These are phyloP conservation scores for Sminthurides aquaticus DNA, from an alignment of 2,888 invertebrate species.

Conservation along the genomic window DNA sequence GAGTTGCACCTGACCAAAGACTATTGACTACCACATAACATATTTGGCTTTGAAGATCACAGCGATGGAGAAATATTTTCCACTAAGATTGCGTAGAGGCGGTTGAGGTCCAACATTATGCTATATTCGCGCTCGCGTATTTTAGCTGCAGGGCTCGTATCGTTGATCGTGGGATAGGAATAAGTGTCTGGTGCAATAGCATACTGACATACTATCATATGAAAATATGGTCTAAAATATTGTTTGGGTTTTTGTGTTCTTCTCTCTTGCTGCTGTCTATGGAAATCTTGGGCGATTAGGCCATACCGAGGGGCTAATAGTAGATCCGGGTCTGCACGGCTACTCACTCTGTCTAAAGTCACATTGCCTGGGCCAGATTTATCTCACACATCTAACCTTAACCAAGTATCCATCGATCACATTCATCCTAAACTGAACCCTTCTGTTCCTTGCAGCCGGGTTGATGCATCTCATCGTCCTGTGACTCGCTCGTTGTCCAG, in stretches of 20 bases:
- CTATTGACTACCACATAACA: no score
- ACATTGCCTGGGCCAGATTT: constrained; percentile 39
- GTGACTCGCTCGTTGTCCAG: constrained; percentile 42
- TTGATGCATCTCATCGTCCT: constrained; percentile 38
- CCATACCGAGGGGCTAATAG: constrained; percentile 42
- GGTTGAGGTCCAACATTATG: no score
- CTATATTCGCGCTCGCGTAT: no score
- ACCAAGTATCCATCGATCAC: constrained; percentile 31
- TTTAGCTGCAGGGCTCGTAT: no score
- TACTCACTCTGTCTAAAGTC: constrained; percentile 43
- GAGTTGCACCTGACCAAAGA: no score
- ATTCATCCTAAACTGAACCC: constrained; percentile 38
- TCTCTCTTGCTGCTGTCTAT: constrained; percentile 40
- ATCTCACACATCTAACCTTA: constrained; percentile 28
- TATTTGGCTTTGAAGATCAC: no score
- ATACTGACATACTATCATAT: no score
- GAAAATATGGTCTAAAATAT: no score
- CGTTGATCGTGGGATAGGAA: no score
- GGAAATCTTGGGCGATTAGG: constrained; percentile 35
- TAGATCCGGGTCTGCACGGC: constrained; percentile 42
- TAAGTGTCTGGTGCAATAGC: no score
- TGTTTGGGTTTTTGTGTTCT: constrained; percentile 24
- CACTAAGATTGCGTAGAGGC: no score
- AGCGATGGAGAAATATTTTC: no score
- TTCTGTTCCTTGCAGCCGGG: constrained; percentile 42